phyloP scores from a whole-genome alignment of 2,888 invertebrate genomes.

The Acleris holmiana region DNA sequence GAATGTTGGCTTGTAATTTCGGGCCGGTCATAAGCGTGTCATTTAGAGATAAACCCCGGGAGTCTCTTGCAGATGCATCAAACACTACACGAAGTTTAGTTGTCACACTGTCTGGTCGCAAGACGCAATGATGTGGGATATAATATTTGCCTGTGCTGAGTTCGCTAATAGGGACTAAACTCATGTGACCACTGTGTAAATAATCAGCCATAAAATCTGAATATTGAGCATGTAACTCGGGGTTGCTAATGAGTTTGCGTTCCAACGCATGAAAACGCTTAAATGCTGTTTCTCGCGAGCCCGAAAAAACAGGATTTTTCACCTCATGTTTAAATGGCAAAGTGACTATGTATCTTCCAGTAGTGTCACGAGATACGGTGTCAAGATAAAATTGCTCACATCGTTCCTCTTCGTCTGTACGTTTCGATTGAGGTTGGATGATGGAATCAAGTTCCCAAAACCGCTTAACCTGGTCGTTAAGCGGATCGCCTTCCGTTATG shows the following conservation, averaged over 20 bases:
- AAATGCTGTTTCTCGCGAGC: constrained; percentile 3
- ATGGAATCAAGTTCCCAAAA: constrained; percentile 14
- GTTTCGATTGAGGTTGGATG: neutral
- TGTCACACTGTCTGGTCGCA: constrained; percentile 2
- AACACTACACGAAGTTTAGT: constrained; percentile 11
- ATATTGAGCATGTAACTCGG: constrained; percentile 2
- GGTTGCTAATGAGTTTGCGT: neutral
- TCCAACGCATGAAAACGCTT: constrained; percentile 6
- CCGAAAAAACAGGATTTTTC: neutral
- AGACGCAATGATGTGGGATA: constrained; percentile 17
- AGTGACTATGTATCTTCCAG: neutral
- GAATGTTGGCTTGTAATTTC: constrained; percentile 7
- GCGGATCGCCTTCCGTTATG: neutral
- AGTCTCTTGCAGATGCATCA: constrained; percentile 2
- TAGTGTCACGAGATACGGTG: constrained; percentile 2
- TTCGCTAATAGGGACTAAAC: neutral
- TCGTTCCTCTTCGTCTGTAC: neutral
- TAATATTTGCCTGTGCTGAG: neutral
- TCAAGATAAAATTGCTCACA: neutral
- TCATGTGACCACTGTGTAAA: constrained; percentile 9
- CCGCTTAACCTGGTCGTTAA: neutral
- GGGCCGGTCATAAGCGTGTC: neutral
- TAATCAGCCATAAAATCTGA: constrained; percentile 6
- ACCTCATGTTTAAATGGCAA: neutral
- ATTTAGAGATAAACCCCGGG: neutral